Evolutionary conservation across 2,888 invertebrate species (phyloP), one percentile per base, ranked within the genome.

Genomic region (Zele albiditarsus): DNA sequence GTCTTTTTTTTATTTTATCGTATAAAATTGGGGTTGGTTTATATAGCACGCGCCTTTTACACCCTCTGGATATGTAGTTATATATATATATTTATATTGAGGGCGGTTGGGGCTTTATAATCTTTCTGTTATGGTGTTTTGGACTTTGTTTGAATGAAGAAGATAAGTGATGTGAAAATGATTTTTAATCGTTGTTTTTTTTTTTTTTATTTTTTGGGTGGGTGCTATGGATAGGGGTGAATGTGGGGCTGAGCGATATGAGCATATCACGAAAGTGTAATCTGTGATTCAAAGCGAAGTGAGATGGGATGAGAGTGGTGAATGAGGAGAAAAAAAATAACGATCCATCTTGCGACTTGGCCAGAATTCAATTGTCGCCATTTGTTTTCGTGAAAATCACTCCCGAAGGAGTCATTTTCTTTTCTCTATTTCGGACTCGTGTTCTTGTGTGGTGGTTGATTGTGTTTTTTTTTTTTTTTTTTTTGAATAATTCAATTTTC

Each of bases 301-400:
- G 38, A 12, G 2, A 38, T 12, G 14, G 3, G n/a, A n/a, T 20
- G n/a, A 20, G 23, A 53, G 12, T 2, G 2, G 2, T 12, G 42
- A 42, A 12, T 42, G n/a, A 53, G 53, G 8, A 3, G n/a, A 53
- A 53, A 53, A 53, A 53, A 20, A 20, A 38, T 38, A 87, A 79
- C 86, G 85, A 88, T 88, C 87, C 86, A 86, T 88, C 88, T 88
- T 87, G 84, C 84, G 81, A 86, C 84, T 85, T 86, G 88, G 88
- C 87, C 88, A 87, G 85, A 84, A 86, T 88, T 87, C 86, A 86
- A 88, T 88, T 86, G 87, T 84, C 84, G 86, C 86, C 86, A 88
- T 88, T 88, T 88, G 88, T 86, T 87, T 87, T 87, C 84, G 53
- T 53, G 53, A 83, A 86, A 87, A 88, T 87, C 87, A 87, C 87